These are phyloP conservation scores for Cylloceria caligata DNA, from an alignment of 2,888 invertebrate species.

Conservation along the genomic window DNA sequence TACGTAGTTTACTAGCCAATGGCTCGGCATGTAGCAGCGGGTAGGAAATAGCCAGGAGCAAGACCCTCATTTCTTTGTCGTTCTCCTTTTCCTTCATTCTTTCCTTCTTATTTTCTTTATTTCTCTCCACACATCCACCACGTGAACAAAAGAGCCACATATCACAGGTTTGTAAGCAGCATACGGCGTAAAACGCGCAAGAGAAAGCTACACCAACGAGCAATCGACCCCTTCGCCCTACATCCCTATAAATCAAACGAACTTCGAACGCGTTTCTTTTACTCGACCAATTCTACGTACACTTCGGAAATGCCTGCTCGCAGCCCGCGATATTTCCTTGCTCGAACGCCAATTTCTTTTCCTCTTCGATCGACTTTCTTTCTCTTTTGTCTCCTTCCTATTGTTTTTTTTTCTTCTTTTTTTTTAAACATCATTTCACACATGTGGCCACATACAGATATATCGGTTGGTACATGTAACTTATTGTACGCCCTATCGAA, in stretches of 20 bases:
- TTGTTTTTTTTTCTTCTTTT: background rate
- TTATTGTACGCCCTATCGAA: slow-evolving; percentile 1
- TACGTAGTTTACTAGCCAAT: background rate
- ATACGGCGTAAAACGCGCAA: slow-evolving; percentile 56
- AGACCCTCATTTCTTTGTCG: slow-evolving; percentile 43
- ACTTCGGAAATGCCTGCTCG: slow-evolving; percentile 12
- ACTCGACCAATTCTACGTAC: slow-evolving; percentile 47
- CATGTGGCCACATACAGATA: background rate
- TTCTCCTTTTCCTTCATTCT: slow-evolving; percentile 15
- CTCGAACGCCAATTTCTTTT: slow-evolving; percentile 45
- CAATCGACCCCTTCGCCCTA: slow-evolving; percentile 8
- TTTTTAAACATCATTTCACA: background rate
- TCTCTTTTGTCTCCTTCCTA: background rate
- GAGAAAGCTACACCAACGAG: slow-evolving; percentile 26
- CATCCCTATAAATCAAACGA: slow-evolving; percentile 65
- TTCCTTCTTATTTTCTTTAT: slow-evolving; percentile 50
- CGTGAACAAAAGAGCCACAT: slow-evolving; percentile 57
- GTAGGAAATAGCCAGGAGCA: slow-evolving; percentile 25
- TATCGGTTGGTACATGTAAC: background rate
- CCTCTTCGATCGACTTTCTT: slow-evolving; percentile 9
- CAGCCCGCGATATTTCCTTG: slow-evolving; percentile 28
- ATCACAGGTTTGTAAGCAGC: slow-evolving; percentile 62
- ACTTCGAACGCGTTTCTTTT: slow-evolving; percentile 66
- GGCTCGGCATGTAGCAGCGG: background rate
- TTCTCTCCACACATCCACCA: slow-evolving; percentile 25